phyloP scores from a whole-genome alignment of 2,797 vertebrate genomes.

The Fundulus diaphanus region DNA sequence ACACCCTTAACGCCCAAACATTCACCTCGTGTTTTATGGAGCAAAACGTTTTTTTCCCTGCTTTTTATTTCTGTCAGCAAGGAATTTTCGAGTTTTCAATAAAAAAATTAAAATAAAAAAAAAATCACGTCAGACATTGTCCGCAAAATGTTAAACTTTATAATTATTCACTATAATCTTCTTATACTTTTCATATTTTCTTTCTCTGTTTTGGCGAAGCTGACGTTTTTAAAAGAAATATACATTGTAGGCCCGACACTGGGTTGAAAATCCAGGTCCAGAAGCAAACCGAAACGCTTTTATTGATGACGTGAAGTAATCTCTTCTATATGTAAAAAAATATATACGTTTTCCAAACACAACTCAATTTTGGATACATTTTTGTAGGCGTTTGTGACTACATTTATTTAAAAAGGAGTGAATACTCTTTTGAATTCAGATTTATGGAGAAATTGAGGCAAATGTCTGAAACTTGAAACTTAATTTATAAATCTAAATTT shows the following conservation, averaged over 20 bases:
- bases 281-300: too few species aligned
- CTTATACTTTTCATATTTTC: neutral
- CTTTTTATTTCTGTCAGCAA: neutral
- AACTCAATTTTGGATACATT: neutral
- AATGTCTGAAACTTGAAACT: neutral
- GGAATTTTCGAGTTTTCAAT: neutral
- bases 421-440: neutral
- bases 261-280: neutral
- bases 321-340: neutral
- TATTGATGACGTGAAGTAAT: neutral
- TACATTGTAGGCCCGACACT: neutral
- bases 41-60: neutral
- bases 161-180: neutral
- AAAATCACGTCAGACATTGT: neutral
- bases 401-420: too few species aligned
- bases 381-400: too few species aligned
- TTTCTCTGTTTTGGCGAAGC: neutral
- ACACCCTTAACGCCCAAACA: neutral
- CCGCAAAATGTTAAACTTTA: neutral
- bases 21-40: neutral
- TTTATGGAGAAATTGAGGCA: neutral
- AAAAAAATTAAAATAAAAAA: neutral
- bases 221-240: neutral
- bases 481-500: neutral
- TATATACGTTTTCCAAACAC: neutral